phyloP scores from a whole-genome alignment of 2,888 invertebrate genomes.

The Ochropacha duplaris region DNA sequence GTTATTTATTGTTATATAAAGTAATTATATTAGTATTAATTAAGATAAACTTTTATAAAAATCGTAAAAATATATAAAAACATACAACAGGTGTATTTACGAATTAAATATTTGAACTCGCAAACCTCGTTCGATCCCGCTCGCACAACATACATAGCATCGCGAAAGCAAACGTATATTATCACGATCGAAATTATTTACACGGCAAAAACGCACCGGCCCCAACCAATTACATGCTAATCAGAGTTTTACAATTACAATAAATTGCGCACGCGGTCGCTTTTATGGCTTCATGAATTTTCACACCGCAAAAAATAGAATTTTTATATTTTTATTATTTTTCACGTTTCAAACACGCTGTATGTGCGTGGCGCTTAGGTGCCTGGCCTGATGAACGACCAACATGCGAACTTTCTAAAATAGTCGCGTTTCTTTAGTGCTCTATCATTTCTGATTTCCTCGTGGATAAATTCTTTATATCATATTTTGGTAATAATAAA shows the following conservation, averaged over 20 bases:
- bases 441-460: constrained; percentile 7
- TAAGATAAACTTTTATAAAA: no score
- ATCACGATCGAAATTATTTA: constrained; percentile 47
- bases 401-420: constrained; percentile 12
- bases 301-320: constrained; percentile 28
- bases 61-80: no score
- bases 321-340: constrained; percentile 11
- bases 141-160: constrained; percentile 31
- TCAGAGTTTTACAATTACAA: constrained; percentile 60
- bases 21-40: no score
- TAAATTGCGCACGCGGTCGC: constrained; percentile 35
- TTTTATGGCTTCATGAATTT: constrained; percentile 44
- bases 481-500: background rate
- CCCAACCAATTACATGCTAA: constrained; percentile 68
- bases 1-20: no score
- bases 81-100: background rate
- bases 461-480: background rate
- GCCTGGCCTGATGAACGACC: background rate
- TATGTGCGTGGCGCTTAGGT: constrained; percentile 20
- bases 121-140: background rate
- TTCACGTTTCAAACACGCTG: constrained; percentile 17
- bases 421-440: constrained; percentile 6
- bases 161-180: constrained; percentile 42
- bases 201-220: constrained; percentile 46
- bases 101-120: background rate